Percentiles rank a stretch among this genome's conserved stretches.
phyloP scores from a whole-genome alignment of 1,140 invertebrate genomes.

The Eulimnadia texana region DNA sequence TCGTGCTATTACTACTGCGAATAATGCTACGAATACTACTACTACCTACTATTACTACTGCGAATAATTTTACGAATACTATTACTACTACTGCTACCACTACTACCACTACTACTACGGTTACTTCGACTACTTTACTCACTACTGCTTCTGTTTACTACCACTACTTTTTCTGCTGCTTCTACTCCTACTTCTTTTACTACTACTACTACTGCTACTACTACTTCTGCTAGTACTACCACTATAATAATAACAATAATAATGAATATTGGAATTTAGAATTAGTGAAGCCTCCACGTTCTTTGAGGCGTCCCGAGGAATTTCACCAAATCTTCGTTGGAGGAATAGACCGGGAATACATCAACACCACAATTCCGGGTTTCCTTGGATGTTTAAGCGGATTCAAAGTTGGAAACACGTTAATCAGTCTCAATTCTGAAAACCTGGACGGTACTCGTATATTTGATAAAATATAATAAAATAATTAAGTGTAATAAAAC shows the following conservation, averaged over 20 bases:
- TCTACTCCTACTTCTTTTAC: too few species aligned
- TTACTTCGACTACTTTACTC: too few species aligned
- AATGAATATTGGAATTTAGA: slow-evolving; percentile 36
- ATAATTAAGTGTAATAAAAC: background rate
- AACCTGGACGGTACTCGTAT: slow-evolving; percentile 4
- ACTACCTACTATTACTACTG: too few species aligned
- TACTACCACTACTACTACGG: too few species aligned
- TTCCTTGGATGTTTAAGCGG: slow-evolving; percentile 80
- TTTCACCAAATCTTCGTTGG: slow-evolving; percentile 73
- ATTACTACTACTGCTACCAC: too few species aligned
- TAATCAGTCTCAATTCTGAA: slow-evolving; percentile 48
- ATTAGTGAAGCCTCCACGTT: slow-evolving; percentile 64
- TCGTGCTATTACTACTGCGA: too few species aligned
- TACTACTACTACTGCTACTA: too few species aligned
- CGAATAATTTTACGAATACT: too few species aligned
- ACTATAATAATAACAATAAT: slow-evolving; percentile 27
- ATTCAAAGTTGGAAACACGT: slow-evolving; percentile 62
- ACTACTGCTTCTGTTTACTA: too few species aligned
- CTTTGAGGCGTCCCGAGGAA: slow-evolving; percentile 61
- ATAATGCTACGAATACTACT: too few species aligned
- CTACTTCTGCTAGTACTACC: slow-evolving; percentile 50
- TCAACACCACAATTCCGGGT: slow-evolving; percentile 41
- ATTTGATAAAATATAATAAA: background rate
- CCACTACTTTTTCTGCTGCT: too few species aligned
- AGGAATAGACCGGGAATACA: slow-evolving; percentile 47